phyloP scores from a whole-genome alignment of 2,888 invertebrate genomes.

The Leptinotarsa peninsularis region DNA sequence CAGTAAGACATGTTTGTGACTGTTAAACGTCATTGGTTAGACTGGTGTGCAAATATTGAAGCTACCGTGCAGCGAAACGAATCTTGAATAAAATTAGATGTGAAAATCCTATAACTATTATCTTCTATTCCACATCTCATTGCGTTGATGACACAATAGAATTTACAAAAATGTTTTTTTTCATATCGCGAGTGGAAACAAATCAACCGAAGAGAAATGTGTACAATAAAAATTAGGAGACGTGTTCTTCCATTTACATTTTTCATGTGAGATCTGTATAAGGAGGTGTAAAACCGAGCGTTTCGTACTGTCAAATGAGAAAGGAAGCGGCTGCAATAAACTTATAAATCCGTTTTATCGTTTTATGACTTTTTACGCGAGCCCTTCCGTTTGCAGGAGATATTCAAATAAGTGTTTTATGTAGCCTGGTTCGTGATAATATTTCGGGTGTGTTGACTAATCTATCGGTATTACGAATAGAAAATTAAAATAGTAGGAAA shows the following conservation, averaged over 20 bases:
- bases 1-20: too few relatives aligned
- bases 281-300: conserved; percentile 35
- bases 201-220: conserved; percentile 5
- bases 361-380: conserved; percentile 63
- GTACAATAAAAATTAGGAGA: conserved; percentile 7
- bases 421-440: conserved; percentile 32
- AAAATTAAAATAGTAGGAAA: neutral
- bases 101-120: too few relatives aligned
- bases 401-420: conserved; percentile 56
- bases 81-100: too few relatives aligned
- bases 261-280: conserved; percentile 16
- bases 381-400: conserved; percentile 58
- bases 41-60: too few relatives aligned
- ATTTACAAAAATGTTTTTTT: too few relatives aligned
- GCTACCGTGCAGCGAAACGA: too few relatives aligned
- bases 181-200: neutral
- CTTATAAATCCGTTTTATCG: conserved; percentile 65
- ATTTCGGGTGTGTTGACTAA: conserved; percentile 30
- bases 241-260: conserved; percentile 5
- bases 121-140: too few relatives aligned
- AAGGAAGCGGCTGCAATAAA: conserved; percentile 59
- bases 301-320: conserved; percentile 56
- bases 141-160: too few relatives aligned
- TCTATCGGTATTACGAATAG: neutral
- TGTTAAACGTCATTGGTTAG: too few relatives aligned